Conservation (phyloP, 2,888 invertebrate species). For the Philaethria dido region DNA sequence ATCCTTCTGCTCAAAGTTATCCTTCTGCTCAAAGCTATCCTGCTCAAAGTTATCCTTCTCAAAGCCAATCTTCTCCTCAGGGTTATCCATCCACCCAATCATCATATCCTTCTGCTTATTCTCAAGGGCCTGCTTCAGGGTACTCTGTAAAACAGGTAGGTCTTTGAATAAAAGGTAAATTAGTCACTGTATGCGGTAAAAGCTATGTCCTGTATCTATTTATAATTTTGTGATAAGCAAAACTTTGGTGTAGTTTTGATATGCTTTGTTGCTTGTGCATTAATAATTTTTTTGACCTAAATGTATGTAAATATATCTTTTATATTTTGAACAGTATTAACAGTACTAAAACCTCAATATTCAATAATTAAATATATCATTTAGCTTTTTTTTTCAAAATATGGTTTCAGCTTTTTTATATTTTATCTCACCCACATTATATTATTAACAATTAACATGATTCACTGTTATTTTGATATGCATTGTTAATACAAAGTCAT, state of each 20-base stretch:
- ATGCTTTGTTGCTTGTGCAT: constrained; percentile 7
- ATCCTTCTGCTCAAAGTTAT: background rate
- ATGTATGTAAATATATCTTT: too few relatives aligned
- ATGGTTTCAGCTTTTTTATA: too few relatives aligned
- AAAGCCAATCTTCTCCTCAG: background rate
- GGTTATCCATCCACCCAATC: background rate
- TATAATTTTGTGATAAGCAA: constrained; percentile 67
- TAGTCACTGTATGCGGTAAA: constrained; percentile 41
- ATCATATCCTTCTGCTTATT: constrained; percentile 4
- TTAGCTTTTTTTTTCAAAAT: too few relatives aligned
- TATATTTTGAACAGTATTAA: too few relatives aligned
- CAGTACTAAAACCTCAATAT: too few relatives aligned
- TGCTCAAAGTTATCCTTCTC: constrained; percentile 36
- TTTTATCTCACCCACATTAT: too few relatives aligned
- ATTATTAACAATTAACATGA: too few relatives aligned
- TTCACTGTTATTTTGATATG: too few relatives aligned
- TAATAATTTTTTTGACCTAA: background rate
- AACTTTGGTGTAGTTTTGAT: constrained; percentile 50
- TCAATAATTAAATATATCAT: too few relatives aligned
- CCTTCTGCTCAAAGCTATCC: background rate
- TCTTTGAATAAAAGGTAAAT: constrained; percentile 62
- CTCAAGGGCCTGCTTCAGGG: background rate
- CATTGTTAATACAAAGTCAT: too few relatives aligned
- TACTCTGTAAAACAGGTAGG: background rate
- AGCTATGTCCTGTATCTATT: constrained; percentile 41